Evolutionary conservation across 2,888 invertebrate genomes (phyloP).

Genomic region (Alloscopus bannaensis): DNA sequence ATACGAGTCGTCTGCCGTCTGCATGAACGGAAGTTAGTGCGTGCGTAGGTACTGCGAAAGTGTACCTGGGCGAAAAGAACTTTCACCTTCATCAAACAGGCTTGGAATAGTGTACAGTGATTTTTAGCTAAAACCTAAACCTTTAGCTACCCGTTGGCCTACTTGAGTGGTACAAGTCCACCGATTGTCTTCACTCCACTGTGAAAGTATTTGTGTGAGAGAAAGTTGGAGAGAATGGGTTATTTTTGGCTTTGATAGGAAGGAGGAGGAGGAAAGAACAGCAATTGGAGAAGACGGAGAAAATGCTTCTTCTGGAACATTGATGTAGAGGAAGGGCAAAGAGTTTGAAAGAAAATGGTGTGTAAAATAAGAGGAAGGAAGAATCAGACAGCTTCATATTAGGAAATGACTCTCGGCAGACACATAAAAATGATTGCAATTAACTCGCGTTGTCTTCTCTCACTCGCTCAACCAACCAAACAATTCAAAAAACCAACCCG

Average conservation of each 20-base stretch:
- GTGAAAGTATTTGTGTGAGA: too few species aligned
- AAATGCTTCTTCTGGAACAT: constrained; percentile 39
- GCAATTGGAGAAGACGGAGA: constrained; percentile 19
- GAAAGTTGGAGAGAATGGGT: constrained; percentile 6
- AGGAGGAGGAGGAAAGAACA: constrained; percentile 27
- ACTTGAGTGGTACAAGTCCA: too few species aligned
- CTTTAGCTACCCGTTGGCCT: too few species aligned
- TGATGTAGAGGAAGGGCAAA: constrained; percentile 33
- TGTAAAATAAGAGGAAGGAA: constrained; percentile 66
- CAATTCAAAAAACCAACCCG: too few species aligned
- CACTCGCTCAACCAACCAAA: constrained; percentile 18
- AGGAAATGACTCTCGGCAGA: constrained; percentile 73
- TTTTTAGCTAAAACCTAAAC: too few species aligned
- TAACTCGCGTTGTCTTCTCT: constrained; percentile 70
- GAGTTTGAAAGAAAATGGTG: constrained; percentile 60
- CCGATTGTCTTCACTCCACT: too few species aligned
- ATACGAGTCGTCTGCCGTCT: not conserved
- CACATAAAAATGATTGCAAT: constrained; percentile 74
- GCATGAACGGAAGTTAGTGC: not conserved
- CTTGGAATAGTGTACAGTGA: constrained; percentile 27
- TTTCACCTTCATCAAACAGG: constrained; percentile 50
- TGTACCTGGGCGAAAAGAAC: not conserved
- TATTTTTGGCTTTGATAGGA: constrained; percentile 30
- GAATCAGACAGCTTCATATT: constrained; percentile 71
- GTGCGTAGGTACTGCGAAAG: not conserved